Conservation (phyloP, 2,888 invertebrate species). For the Fragum fragum region DNA sequence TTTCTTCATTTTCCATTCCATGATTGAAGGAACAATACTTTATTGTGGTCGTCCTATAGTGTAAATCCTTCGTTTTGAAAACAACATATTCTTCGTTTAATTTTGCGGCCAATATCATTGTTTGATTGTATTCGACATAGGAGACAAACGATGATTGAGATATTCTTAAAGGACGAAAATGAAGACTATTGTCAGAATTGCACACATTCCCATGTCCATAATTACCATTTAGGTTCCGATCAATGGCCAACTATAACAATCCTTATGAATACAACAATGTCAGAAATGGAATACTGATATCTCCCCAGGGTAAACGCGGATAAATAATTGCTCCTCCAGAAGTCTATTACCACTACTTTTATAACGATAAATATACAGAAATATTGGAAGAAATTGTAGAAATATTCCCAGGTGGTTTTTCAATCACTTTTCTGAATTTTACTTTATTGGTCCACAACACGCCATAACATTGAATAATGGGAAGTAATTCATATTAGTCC, state of each 20-base stretch:
- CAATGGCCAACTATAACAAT: slow-evolving; percentile 7
- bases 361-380: slow-evolving; percentile 44
- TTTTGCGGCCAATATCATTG: too few relatives aligned
- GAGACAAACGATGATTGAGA: not conserved
- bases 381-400: slow-evolving; percentile 33
- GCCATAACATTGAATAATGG: not conserved
- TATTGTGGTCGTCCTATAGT: too few relatives aligned
- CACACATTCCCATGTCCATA: slow-evolving; percentile 1
- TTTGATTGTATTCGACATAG: not conserved
- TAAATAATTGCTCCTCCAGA: slow-evolving; percentile 47
- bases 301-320: slow-evolving; percentile 35
- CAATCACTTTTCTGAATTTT: slow-evolving; percentile 22
- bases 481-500: not conserved
- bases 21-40: too few relatives aligned
- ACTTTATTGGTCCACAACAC: slow-evolving; percentile 11
- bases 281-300: slow-evolving; percentile 42
- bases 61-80: too few relatives aligned
- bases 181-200: not conserved
- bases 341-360: slow-evolving; percentile 35
- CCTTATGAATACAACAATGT: slow-evolving; percentile 33
- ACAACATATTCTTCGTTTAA: too few relatives aligned
- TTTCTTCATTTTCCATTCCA: too few relatives aligned
- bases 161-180: not conserved
- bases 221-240: slow-evolving; percentile 24
- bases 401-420: slow-evolving; percentile 17